phyloP scores from a whole-genome alignment of 2,113 vertebrate genomes.

The Gasterosteus aculeatus region DNA sequence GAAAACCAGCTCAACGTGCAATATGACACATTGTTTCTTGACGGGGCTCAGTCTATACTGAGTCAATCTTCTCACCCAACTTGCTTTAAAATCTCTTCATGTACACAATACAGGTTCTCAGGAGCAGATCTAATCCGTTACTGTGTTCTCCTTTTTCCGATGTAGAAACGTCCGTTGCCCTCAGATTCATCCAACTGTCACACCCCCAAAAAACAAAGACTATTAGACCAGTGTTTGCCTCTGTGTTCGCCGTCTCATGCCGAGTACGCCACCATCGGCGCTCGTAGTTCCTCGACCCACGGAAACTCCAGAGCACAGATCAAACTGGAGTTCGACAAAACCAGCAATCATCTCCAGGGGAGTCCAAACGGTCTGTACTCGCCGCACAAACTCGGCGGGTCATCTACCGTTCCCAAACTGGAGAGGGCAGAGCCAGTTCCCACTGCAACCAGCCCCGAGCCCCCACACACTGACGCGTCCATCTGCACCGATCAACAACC shows the following conservation, averaged over 20 bases:
- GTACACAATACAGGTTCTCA: neutral
- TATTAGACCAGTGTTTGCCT: conserved; percentile 72
- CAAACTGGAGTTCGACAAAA: conserved; percentile 73
- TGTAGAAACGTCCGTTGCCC: conserved; percentile 81
- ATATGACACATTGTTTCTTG: neutral
- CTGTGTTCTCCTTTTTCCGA: neutral
- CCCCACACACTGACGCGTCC: conserved; percentile 54
- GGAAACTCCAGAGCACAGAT: conserved; percentile 58
- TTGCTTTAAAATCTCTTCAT: neutral
- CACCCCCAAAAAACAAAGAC: conserved; percentile 80
- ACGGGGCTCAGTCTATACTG: neutral
- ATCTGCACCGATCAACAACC: conserved; percentile 69
- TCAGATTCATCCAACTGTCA: conserved; percentile 73
- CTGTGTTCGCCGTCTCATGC: conserved; percentile 70
- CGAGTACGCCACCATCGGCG: conserved; percentile 55
- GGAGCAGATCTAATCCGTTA: neutral
- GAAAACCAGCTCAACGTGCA: neutral
- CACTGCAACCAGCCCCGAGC: conserved; percentile 54
- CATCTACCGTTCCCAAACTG: conserved; percentile 51
- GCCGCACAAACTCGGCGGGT: conserved; percentile 67
- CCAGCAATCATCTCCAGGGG: conserved; percentile 62
- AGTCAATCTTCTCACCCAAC: neutral
- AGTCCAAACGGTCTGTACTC: conserved; percentile 71
- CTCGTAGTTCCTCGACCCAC: conserved; percentile 52
- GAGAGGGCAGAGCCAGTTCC: conserved; percentile 61